Evolutionary conservation across 2,888 invertebrate species (phyloP).

Genomic region (Rhagophthalmus giganteus): DNA sequence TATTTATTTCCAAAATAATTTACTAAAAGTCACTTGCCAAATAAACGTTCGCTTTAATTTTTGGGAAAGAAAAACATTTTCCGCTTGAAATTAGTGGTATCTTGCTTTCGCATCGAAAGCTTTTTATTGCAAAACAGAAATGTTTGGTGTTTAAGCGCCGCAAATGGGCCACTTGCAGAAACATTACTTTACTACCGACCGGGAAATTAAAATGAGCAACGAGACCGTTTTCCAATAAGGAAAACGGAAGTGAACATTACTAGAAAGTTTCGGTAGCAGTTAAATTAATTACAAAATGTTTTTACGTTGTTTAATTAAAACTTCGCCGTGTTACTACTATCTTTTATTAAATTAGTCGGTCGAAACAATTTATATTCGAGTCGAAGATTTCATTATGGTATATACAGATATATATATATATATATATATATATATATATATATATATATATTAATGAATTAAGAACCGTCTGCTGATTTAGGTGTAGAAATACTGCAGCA

Average conservation of each 20-base stretch:
- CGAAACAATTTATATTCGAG: neutral
- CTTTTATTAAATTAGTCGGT: neutral
- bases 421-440: too few relatives aligned
- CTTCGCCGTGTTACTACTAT: neutral
- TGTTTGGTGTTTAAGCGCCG: conserved; percentile 13
- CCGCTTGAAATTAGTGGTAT: conserved; percentile 17
- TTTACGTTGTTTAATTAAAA: neutral
- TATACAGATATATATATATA: too few relatives aligned
- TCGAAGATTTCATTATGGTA: neutral
- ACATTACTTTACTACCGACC: neutral
- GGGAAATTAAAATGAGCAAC: neutral
- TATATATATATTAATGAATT: too few relatives aligned
- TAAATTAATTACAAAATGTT: neutral
- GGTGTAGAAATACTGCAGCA: too few relatives aligned
- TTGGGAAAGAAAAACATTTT: conserved; percentile 16
- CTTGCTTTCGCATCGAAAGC: conserved; percentile 10
- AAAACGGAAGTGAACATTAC: too few relatives aligned
- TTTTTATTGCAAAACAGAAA: conserved; percentile 19
- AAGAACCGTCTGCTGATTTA: too few relatives aligned
- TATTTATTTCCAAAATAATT: conserved; percentile 18
- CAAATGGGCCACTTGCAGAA: neutral
- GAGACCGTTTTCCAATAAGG: neutral
- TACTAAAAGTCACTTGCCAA: conserved; percentile 15
- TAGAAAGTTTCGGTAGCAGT: neutral
- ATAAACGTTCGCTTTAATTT: conserved; percentile 22